phyloP scores from a whole-genome alignment of 1,140 invertebrate species.

The Daktulosphaira vitifoliae region DNA sequence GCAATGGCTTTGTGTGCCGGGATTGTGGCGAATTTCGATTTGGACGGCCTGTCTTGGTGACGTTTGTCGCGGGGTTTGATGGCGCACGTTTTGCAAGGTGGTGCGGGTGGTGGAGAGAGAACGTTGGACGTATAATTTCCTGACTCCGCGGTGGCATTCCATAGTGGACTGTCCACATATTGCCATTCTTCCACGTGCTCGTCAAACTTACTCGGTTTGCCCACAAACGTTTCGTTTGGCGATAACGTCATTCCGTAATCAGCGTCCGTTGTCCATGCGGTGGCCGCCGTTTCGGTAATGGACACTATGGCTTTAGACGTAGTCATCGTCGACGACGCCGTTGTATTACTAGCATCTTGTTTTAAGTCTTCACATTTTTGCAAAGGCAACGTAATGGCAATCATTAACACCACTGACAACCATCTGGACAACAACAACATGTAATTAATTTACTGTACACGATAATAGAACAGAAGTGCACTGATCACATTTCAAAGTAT shows the following conservation, averaged over 20 bases:
- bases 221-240: neutral
- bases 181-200: slow-evolving; percentile 38
- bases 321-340: neutral
- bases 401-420: neutral
- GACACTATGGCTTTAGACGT: neutral
- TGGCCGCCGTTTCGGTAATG: neutral
- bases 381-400: neutral
- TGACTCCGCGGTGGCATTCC: neutral
- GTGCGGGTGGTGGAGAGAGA: neutral
- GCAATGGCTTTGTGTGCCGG: neutral
- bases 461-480: no score
- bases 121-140: neutral
- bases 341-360: neutral
- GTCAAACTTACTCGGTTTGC: slow-evolving; percentile 39
- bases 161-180: slow-evolving; percentile 36
- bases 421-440: slow-evolving; percentile 13
- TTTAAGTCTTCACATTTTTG: neutral
- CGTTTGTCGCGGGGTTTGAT: slow-evolving; percentile 14
- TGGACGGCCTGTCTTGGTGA: slow-evolving; percentile 4
- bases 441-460: no score
- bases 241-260: no score
- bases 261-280: neutral
- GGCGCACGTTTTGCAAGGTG: slow-evolving; percentile 7
- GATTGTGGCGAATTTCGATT: neutral
- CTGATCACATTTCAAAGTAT: neutral